These are phyloP conservation scores for Sebastes nivosus DNA, from an alignment of 2,797 vertebrate species.

Conservation along the genomic window DNA sequence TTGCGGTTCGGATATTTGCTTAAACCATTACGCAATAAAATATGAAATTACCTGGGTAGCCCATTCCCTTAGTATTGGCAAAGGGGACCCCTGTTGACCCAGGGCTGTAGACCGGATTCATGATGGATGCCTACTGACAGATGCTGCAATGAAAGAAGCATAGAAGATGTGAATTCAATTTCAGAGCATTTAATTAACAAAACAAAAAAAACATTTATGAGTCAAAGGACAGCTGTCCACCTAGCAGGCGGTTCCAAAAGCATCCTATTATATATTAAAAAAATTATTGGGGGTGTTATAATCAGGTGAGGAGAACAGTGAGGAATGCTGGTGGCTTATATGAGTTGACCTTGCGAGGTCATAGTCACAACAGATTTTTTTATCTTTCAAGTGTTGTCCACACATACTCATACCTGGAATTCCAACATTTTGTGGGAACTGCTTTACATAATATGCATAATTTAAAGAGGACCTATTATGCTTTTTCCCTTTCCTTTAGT, in stretches of 20 bases:
- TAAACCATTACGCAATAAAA: background rate
- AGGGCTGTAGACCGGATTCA: conserved; percentile 99
- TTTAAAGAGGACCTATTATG: background rate
- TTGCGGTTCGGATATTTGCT: background rate
- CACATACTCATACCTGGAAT: background rate
- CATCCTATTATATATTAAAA: background rate
- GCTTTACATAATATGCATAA: background rate
- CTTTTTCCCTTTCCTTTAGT: too few relatives aligned
- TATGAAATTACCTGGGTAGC: conserved; percentile 90
- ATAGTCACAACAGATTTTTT: background rate
- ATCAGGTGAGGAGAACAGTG: background rate
- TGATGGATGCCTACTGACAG: conserved; percentile 78
- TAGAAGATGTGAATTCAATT: background rate
- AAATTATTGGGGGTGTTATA: background rate
- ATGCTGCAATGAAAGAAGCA: conserved; percentile 38
- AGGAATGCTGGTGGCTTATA: background rate
- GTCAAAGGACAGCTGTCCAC: too few relatives aligned
- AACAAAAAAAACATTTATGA: background rate
- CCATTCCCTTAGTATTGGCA: conserved; percentile 96
- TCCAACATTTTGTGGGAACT: background rate
- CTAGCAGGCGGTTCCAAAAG: background rate
- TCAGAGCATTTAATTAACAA: background rate
- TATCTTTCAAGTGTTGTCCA: background rate
- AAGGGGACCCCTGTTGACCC: conserved; percentile 95
- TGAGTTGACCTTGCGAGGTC: conserved; percentile 31